These are phyloP conservation scores for Lordiphosa andalusiaca DNA, from an alignment of 2,888 invertebrate species.

Conservation along the genomic window DNA sequence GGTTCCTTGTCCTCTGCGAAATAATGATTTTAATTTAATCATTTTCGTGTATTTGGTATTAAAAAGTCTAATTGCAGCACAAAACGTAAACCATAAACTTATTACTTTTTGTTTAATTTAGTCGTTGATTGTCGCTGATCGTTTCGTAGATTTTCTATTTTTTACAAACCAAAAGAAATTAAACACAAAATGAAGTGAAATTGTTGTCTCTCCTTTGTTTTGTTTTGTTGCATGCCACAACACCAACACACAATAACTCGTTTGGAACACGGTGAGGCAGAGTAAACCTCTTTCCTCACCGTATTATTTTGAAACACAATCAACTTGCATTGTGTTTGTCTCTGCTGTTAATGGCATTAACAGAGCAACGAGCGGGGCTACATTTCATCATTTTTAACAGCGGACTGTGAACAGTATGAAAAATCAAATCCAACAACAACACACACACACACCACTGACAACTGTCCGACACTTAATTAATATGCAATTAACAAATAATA, in stretches of 20 bases:
- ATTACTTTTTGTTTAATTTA: constrained; percentile 7
- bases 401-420: not conserved
- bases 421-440: constrained; percentile 1
- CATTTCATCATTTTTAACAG: not conserved
- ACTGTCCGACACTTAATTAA: constrained; percentile 28
- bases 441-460: no score
- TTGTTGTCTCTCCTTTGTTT: constrained; percentile 2
- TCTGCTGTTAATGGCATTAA: not conserved
- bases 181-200: constrained; percentile 6
- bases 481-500: constrained; percentile 45
- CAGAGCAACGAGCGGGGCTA: not conserved
- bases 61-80: constrained; percentile 25
- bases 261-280: constrained; percentile 22
- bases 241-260: constrained; percentile 58
- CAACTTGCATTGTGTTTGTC: constrained; percentile 21
- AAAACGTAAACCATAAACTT: constrained; percentile 67
- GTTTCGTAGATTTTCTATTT: constrained; percentile 9
- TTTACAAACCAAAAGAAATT: no score
- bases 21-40: constrained; percentile 95
- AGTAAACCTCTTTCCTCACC: no score
- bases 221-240: constrained; percentile 17
- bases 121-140: constrained; percentile 23
- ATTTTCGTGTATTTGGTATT: constrained; percentile 81
- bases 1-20: constrained; percentile 90
- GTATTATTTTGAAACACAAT: constrained; percentile 14